These are phyloP conservation scores for Chelonoidis abingdonii DNA, from an alignment of 2,113 vertebrate species.

Conservation along the genomic window DNA sequence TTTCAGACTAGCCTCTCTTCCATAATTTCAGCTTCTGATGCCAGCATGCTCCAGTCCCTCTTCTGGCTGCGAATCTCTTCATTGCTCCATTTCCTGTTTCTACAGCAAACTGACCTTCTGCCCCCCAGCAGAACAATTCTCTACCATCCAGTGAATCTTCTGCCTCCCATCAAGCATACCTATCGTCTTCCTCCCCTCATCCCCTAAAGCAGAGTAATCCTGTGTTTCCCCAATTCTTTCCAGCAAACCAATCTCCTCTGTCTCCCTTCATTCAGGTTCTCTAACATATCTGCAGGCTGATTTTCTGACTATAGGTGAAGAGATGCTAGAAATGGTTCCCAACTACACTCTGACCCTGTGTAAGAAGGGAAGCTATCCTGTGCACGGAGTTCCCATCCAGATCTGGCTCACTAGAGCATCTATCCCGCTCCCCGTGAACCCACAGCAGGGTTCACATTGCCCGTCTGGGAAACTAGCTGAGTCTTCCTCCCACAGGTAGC, in stretches of 20 bases:
- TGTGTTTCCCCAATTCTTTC: not conserved
- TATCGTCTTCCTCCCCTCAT: not conserved
- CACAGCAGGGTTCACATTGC: not conserved
- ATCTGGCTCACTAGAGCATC: not conserved
- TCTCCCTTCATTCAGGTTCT: not conserved
- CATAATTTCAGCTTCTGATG: rapidly evolving
- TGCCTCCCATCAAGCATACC: not conserved
- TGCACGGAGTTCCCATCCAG: not conserved
- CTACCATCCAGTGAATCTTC: not conserved
- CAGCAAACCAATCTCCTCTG: rapidly evolving
- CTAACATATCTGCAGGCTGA: not conserved
- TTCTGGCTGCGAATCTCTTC: not conserved
- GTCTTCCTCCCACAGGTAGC: not conserved
- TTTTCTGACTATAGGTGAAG: not conserved
- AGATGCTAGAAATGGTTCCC: not conserved
- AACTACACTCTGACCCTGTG: not conserved
- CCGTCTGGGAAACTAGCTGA: not conserved
- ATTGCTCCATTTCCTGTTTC: not conserved
- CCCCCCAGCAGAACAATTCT: not conserved
- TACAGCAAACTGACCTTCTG: not conserved
- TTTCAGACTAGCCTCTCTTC: not conserved
- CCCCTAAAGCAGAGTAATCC: not conserved
- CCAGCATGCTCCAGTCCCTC: not conserved
- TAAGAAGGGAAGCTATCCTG: not conserved
- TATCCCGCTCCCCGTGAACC: not conserved